Base-by-base conservation (phyloP, 2,113 vertebrate genomes). In the Menidia beryllina region DNA sequence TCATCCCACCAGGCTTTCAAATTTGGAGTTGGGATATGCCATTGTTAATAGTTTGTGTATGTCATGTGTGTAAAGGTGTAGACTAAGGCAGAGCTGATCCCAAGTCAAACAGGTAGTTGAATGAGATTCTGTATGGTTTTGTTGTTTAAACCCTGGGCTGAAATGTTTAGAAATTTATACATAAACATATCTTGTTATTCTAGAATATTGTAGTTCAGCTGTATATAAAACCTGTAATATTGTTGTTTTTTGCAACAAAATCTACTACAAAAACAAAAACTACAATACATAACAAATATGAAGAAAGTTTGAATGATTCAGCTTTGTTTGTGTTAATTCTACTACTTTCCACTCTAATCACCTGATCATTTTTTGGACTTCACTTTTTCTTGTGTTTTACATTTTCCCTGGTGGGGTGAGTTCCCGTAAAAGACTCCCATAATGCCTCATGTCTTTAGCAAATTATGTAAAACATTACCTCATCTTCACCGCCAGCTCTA, bases 391-490 rank as follows among this genome's bases (percentile, higher is more conserved):
- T 27, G 25, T 71, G 20, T 85, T 90, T 91, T 90, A 84, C 87
- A 86, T 91, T 82, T 80, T 72, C 62, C 63, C 25, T 10, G 8
- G 15, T 60, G 76, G 63, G 76, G 45, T 71, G 59, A 84, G 57
- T 73, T 83, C 72, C 68, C 52, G 52, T 82, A 30, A 73, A 82
- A 81, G 70, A 69, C 39, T 71, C 77, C 60, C 36, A 65, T 69
- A 38, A 68, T 79, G 56, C 62, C 62, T 73, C 12, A 25, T 67
- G 71, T 74, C 80, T 41, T 63, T 69, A 53, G 86, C 73, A 86
- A 82, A 88, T 86, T 89, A 85, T 89, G 82, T 83, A 89, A 90
- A 90, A 65, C 81, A 84, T 88, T 79, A 85, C 80, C 72, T 86
- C 77, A 88, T 84, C 57, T 51, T 50, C 58, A 53, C 41, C 75